Percentiles rank a stretch among this genome's conserved stretches.
Conservation (phyloP, 2,797 vertebrate genomes). For the Acrossocheilus fasciatus region DNA sequence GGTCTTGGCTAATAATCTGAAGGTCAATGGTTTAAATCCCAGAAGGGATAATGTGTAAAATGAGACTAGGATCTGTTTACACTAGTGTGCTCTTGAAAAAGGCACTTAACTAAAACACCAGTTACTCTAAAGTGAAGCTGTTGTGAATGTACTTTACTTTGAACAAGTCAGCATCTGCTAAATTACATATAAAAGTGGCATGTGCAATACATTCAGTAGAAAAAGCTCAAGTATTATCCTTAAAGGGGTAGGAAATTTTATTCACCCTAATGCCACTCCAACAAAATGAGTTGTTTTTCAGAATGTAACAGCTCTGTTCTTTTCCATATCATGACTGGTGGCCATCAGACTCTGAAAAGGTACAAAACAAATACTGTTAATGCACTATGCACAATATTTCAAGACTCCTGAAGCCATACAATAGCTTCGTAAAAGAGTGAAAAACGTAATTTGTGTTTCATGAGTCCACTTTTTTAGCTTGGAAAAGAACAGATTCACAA, state of each 20-base stretch:
- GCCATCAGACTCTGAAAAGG: not conserved
- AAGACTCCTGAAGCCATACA: not conserved
- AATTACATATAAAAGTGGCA: not conserved
- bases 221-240: not conserved
- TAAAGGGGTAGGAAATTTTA: not conserved
- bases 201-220: not conserved
- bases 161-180: not conserved
- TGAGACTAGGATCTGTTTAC: constrained; percentile 1
- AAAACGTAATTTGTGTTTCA: not conserved
- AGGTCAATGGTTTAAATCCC: constrained; percentile 10
- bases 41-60: constrained; percentile 4
- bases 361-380: not conserved
- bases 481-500: not conserved
- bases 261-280: no score
- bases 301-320: not conserved
- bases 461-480: not conserved
- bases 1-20: constrained; percentile 17
- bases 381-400: not conserved
- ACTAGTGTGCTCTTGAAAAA: not conserved
- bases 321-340: not conserved
- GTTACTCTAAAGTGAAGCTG: not conserved
- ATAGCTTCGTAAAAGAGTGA: not conserved
- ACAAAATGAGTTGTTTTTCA: not conserved
- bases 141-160: not conserved
- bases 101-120: not conserved